These are phyloP conservation scores for Oncorhynchus mykiss DNA, from an alignment of 2,113 vertebrate genomes.

Conservation along the genomic window DNA sequence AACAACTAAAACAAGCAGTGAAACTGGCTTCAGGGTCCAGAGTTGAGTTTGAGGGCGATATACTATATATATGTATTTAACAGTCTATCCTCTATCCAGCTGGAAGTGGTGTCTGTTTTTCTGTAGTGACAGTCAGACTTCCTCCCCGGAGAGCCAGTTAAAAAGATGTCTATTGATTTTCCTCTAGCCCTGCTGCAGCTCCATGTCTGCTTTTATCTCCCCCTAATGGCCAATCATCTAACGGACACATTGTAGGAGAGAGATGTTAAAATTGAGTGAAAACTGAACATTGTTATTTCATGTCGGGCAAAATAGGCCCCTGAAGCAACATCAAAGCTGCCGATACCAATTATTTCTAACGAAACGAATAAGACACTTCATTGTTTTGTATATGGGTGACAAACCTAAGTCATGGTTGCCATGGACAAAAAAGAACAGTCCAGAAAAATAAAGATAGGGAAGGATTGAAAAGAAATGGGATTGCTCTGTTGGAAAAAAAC, in stretches of 20 bases:
- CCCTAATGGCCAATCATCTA: neutral
- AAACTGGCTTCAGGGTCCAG: too few species aligned
- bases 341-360: neutral
- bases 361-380: neutral
- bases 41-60: too few species aligned
- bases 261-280: neutral
- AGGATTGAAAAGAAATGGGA: too few species aligned
- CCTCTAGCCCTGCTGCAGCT: neutral
- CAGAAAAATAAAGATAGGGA: too few species aligned
- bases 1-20: too few species aligned
- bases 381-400: neutral
- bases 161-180: neutral
- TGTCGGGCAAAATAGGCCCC: too few species aligned
- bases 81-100: neutral
- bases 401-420: too few species aligned
- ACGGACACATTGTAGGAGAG: neutral
- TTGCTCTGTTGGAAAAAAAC: too few species aligned
- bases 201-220: neutral
- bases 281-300: neutral
- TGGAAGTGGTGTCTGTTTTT: neutral
- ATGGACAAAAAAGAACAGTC: too few species aligned
- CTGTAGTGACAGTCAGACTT: neutral
- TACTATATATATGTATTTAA: neutral
- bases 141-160: neutral
- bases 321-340: neutral